Percentiles rank a stretch among this genome's conserved stretches.
phyloP scores from a whole-genome alignment of 2,888 invertebrate genomes.

The Habroteleia sp. region DNA sequence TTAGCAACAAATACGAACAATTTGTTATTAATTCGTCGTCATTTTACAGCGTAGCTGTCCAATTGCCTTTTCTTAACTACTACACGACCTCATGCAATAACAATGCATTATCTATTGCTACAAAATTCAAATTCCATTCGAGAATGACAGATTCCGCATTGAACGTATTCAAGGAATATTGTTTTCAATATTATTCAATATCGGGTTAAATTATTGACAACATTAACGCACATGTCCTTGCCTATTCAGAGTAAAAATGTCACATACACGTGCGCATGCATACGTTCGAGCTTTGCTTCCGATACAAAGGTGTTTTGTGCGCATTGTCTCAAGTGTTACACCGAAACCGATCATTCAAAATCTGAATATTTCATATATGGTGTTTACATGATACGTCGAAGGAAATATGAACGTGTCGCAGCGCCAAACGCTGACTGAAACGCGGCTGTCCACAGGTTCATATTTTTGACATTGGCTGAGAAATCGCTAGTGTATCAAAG shows the following conservation, averaged over 20 bases:
- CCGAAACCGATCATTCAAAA: neutral
- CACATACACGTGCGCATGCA: conserved; percentile 56
- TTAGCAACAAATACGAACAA: too few relatives aligned
- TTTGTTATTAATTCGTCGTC: too few relatives aligned
- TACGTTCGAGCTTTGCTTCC: conserved; percentile 18
- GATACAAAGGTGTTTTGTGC: conserved; percentile 20
- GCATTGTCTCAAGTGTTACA: conserved; percentile 35
- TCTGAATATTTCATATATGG: neutral
- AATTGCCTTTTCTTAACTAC: too few relatives aligned
- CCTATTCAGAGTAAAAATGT: conserved; percentile 29
- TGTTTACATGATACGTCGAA: conserved; percentile 28
- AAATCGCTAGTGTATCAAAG: conserved; percentile 11
- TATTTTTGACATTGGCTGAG: conserved; percentile 37
- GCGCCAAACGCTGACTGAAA: too few relatives aligned
- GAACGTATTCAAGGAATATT: too few relatives aligned
- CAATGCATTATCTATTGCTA: too few relatives aligned
- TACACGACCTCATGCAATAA: too few relatives aligned
- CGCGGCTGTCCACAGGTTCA: conserved; percentile 43
- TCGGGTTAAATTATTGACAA: conserved; percentile 32
- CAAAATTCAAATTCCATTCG: too few relatives aligned
- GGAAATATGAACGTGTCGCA: conserved; percentile 41
- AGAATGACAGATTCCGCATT: too few relatives aligned
- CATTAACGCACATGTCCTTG: conserved; percentile 35
- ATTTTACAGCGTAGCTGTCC: too few relatives aligned
- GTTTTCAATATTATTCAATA: neutral